Evolutionary conservation across 2,888 invertebrate species (phyloP).

Genomic region (Nasonia oneida): DNA sequence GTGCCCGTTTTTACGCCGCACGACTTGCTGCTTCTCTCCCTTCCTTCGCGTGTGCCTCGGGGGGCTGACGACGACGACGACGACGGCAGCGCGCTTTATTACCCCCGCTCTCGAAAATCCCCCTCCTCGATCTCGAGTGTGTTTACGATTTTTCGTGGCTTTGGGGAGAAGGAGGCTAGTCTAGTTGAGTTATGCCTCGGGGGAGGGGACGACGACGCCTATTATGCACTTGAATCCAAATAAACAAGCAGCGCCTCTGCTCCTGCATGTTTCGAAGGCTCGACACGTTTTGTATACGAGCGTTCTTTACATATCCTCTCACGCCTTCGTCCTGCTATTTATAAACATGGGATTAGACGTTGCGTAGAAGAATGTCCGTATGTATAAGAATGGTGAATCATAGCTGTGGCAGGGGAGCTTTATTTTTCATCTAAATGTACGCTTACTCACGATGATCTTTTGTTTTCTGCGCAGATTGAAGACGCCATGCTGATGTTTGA

Average conservation of each 20-base stretch:
- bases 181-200: constrained; percentile 51
- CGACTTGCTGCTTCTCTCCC: background rate
- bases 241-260: constrained; percentile 55
- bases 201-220: constrained; percentile 32
- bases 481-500: constrained; percentile 99
- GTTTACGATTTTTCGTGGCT: constrained; percentile 66
- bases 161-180: constrained; percentile 35
- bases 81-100: constrained; percentile 35
- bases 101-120: constrained; percentile 54
- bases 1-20: constrained; percentile 44
- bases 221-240: constrained; percentile 63
- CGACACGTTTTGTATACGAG: background rate
- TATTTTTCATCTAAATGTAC: background rate
- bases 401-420: background rate
- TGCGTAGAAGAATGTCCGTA: background rate
- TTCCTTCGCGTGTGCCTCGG: background rate
- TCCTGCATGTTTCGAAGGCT: constrained; percentile 9
- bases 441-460: constrained; percentile 24
- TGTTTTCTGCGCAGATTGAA: constrained; percentile 93
- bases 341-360: constrained; percentile 32
- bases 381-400: background rate
- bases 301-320: background rate
- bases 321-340: constrained; percentile 24
- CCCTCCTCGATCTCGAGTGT: constrained; percentile 42
- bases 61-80: background rate